phyloP scores from a whole-genome alignment of 2,888 invertebrate genomes.

The Ecliptopera silaceata region DNA sequence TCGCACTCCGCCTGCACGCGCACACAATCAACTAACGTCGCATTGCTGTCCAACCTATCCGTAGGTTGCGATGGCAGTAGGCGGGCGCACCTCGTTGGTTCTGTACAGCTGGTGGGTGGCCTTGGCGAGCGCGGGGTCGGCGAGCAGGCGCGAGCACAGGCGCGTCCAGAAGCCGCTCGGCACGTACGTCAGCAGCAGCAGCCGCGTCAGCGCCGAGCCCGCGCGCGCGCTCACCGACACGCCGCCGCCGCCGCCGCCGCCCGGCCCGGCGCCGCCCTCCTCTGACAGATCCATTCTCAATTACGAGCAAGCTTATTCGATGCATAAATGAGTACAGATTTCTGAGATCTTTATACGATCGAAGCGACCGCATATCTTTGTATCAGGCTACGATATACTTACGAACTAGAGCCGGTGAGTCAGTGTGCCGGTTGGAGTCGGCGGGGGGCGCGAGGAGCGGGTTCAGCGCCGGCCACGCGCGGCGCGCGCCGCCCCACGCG shows the following conservation, averaged over 20 bases:
- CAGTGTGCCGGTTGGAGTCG: conserved; percentile 43
- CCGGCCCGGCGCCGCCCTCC: conserved; percentile 37
- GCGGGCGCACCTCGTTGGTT: conserved; percentile 88
- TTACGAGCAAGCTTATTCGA: too few relatives aligned
- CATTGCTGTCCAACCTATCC: too few relatives aligned
- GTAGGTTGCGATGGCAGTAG: too few relatives aligned
- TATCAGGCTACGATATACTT: too few relatives aligned
- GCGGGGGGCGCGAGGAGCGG: conserved; percentile 30
- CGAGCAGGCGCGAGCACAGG: conserved; percentile 94
- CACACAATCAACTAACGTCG: conserved; percentile 47
- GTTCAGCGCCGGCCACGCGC: conserved; percentile 43
- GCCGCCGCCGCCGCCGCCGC: too few relatives aligned
- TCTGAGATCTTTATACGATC: too few relatives aligned
- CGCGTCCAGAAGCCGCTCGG: conserved; percentile 99
- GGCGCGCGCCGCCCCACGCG: conserved; percentile 46
- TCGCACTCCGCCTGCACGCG: conserved; percentile 77
- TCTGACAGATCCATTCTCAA: too few relatives aligned
- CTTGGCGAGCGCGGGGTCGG: conserved; percentile 92
- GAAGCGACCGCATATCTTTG: too few relatives aligned
- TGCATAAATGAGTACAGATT: too few relatives aligned
- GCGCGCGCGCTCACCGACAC: conserved; percentile 65
- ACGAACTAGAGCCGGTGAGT: conserved; percentile 65
- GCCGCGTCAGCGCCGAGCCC: conserved; percentile 85
- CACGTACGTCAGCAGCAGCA: conserved; percentile 97
- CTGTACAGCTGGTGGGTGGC: conserved; percentile 89